Evolutionary conservation across 1,140 invertebrate genomes (phyloP), one percentile per base, ranked within the genome.

Genomic region (Cydia strobilella): DNA sequence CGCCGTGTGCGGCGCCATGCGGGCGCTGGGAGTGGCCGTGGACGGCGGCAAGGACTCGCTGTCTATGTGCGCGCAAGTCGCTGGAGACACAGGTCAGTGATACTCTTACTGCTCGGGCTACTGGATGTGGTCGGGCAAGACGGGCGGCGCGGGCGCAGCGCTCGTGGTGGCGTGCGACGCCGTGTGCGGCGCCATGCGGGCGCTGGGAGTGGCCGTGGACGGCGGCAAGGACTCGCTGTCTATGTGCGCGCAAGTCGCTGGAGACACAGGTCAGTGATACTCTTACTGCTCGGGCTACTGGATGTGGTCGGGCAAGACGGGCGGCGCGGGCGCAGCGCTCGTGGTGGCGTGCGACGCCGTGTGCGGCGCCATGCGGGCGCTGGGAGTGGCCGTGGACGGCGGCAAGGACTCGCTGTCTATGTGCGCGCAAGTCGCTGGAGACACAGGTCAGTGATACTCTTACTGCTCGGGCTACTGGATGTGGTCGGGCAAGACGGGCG

Each of bases 381-480:
- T 99, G 1, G 97, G 97, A 72, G 96, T 99, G 31, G 99, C 98
- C 25, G 95, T 99, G 54, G 98, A 99, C 92, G 99, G 99, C 18
- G 99, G 99, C 18, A 99, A 99, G 90, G 99, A 99, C 93, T 99
- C 98, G 0, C 93, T 99, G 0, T 99, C 98, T 77, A 99, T 99
- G 99, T 98, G 98, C 20, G 98, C 98, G 0, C 94, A 97, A 81
- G 96, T 99, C 3, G 93, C 90, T 13, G 94, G 94, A 2, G 83
- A 94, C 83, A 90, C 80, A 74, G 92, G 90, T 92, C 74, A 25
- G 69, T 75, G 51, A 6, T 25, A 3, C 25, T 25, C n/a, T n/a
- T n/a, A n/a, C n/a, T n/a, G n/a, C n/a, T n/a, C n/a, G n/a, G 98
- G 97, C 3, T 99, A 99, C 92, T 99, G 99, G 99, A 99, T 99